Base-by-base conservation (phyloP, 2,113 vertebrate genomes). In the Lontra canadensis region DNA sequence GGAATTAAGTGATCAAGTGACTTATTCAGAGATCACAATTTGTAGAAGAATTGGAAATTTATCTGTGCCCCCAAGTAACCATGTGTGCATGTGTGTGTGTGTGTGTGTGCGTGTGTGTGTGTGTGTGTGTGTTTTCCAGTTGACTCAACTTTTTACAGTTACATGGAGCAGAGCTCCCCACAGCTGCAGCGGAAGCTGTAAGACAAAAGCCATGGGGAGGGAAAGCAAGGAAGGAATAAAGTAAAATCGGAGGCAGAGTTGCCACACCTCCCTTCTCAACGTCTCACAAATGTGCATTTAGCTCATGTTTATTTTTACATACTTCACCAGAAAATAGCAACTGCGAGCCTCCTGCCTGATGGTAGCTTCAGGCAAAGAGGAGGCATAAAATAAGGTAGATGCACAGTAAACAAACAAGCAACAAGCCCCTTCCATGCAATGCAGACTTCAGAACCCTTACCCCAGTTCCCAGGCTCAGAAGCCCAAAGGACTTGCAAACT, bases 391-490 rank as follows among this genome's bases (percentile, higher is more conserved):
- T 65, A 82, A 97, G 52, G 96, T 93, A 97, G 85, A 90, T 44
- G 44, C 47, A 83, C 92, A 88, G 87, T 95, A 98, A 98, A 98
- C 97, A 97, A 98, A 94, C 39, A 90, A 96, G 92, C 94, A 97
- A 96, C 94, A 84, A 98, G 84, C 79, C 92, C 87, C 78, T 90
- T 86, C 52, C 71, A 59, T 31, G 65, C 47, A 34, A 14, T 11
- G 80, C 84, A 95, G 79, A 86, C 85, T 91, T 88, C 42, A 89
- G 78, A 97, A 84, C 90, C 80, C 95, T 57, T 67, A 49, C 13
- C 26, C 44, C 26, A 31, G 6, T 34, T 78, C 65, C 94, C 84
- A 91, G 59, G 23, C 47, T 59, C 31, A 85, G 20, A 7, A 44
- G 49, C 26, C 49, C 42, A 12, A 85, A 83, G 96, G 52, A 57